These are phyloP conservation scores for Lutjanus argentimaculatus DNA, from an alignment of 2,797 vertebrate species.

Conservation along the genomic window DNA sequence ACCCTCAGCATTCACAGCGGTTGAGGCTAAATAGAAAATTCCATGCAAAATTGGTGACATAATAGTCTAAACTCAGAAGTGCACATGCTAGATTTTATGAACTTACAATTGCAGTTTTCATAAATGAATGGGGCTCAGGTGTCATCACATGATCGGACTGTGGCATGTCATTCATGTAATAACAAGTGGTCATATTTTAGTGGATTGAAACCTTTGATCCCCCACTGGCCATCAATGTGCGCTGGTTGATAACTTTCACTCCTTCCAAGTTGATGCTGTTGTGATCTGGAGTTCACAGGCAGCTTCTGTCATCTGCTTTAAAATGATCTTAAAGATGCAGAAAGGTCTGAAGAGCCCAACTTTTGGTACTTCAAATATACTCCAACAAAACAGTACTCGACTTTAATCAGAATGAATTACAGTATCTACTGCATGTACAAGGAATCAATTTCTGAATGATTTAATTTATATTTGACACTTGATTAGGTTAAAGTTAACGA, in stretches of 20 bases:
- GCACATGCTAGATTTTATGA: rapidly evolving
- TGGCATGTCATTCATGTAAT: background rate
- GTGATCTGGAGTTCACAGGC: no score
- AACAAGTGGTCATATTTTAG: background rate
- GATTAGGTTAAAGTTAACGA: background rate
- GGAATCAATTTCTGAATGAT: background rate
- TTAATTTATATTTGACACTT: background rate
- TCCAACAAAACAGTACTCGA: background rate
- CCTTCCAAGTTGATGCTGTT: background rate
- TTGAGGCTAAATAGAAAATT: constrained; percentile 7
- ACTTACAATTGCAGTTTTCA: background rate
- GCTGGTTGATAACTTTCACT: background rate
- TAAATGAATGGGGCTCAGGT: background rate
- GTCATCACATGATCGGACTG: background rate
- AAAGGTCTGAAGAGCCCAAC: background rate
- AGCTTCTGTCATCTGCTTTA: background rate
- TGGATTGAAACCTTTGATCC: background rate
- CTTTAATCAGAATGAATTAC: background rate
- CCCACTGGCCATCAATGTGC: background rate
- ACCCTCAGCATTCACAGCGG: constrained; percentile 6
- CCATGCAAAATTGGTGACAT: background rate
- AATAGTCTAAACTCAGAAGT: constrained; percentile 4
- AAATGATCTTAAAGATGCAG: background rate
- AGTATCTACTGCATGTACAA: background rate
- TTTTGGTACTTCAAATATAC: background rate